phyloP scores from a whole-genome alignment of 1,140 invertebrate species.

The Zaprionus capensis region DNA sequence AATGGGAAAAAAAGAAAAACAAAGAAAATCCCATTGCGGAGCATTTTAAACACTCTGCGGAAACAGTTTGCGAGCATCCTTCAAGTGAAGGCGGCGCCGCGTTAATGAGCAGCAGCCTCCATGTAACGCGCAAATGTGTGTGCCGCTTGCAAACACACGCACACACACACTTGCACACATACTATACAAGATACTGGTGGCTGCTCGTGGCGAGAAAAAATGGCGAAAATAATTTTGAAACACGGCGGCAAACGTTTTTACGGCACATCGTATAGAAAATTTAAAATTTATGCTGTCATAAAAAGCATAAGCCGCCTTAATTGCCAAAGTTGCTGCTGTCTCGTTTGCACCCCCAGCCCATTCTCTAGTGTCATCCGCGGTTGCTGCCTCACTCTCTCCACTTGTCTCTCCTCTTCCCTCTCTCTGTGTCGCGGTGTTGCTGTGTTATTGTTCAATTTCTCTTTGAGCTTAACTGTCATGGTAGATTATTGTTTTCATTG shows the following conservation, averaged over 20 bases:
- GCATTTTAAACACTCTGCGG: conserved; percentile 51
- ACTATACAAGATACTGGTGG: conserved; percentile 7
- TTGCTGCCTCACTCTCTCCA: conserved; percentile 22
- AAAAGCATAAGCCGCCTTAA: conserved; percentile 81
- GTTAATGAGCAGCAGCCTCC: conserved; percentile 62
- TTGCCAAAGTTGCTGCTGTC: conserved; percentile 68
- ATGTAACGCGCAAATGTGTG: conserved; percentile 26
- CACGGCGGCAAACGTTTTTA: conserved; percentile 58
- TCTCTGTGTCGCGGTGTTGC: not conserved
- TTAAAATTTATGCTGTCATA: conserved; percentile 81
- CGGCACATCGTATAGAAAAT: conserved; percentile 68
- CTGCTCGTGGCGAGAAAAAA: conserved; percentile 7
- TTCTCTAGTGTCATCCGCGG: conserved; percentile 29
- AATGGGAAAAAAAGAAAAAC: conserved; percentile 18
- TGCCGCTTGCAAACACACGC: conserved; percentile 21
- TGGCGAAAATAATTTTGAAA: conserved; percentile 64
- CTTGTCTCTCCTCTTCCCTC: not conserved
- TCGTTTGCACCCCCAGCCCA: not conserved
- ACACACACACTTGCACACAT: conserved; percentile 10
- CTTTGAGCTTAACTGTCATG: conserved; percentile 71
- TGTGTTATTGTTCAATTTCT: conserved; percentile 47
- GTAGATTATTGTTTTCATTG: conserved; percentile 39
- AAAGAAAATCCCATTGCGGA: conserved; percentile 31
- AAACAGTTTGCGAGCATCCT: conserved; percentile 70
- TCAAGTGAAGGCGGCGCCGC: conserved; percentile 56